Evolutionary conservation across 2,797 vertebrate species (phyloP).

Genomic region (Myotis pilosus): DNA sequence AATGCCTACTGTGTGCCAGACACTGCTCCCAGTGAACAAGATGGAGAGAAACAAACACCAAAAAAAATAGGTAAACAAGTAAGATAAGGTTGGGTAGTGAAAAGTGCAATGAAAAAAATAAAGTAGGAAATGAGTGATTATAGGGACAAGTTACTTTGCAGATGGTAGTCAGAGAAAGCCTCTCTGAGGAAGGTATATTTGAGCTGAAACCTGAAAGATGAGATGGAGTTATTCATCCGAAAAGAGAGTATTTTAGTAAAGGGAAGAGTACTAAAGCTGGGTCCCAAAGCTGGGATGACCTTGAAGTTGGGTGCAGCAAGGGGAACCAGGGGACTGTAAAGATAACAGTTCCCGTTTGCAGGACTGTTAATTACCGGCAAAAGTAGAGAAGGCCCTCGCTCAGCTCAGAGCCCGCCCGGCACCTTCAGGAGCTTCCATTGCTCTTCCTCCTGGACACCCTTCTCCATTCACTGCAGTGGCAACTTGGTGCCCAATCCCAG

Average conservation of each 20-base stretch:
- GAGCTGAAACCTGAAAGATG: not conserved
- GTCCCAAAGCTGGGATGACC: not conserved
- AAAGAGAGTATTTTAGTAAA: not conserved
- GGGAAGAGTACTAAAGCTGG: not conserved
- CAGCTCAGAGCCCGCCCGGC: not conserved
- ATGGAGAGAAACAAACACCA: not conserved
- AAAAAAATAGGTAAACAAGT: not conserved
- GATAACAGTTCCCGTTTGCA: not conserved
- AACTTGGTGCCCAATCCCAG: not conserved
- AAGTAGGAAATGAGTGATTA: not conserved
- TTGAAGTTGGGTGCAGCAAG: not conserved
- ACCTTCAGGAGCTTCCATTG: not conserved
- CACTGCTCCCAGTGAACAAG: not conserved
- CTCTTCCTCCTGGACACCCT: not conserved
- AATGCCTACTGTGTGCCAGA: not conserved
- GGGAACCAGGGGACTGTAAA: not conserved
- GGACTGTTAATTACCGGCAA: not conserved
- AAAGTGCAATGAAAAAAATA: not conserved
- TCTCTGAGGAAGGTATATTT: not conserved
- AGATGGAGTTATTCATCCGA: not conserved
- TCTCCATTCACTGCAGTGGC: not conserved
- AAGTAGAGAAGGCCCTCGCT: not conserved
- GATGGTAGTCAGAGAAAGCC: not conserved
- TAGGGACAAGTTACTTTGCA: not conserved
- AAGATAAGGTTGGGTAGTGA: not conserved